Evolutionary conservation across 2,797 vertebrate species (phyloP).

Genomic region (Pipistrellus kuhlii): DNA sequence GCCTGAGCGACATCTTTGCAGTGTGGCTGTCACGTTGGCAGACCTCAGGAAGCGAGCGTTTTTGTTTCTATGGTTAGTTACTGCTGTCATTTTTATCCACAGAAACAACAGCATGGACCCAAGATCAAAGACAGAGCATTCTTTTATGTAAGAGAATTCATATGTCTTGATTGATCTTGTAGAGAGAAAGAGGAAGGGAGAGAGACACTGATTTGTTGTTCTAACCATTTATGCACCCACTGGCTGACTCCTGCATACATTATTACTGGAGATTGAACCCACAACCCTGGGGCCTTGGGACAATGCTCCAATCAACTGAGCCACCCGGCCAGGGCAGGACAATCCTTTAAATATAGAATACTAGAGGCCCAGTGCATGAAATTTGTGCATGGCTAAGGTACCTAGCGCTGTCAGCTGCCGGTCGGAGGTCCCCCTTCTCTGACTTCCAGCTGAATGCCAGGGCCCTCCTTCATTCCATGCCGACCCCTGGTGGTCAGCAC

Average conservation of each 20-base stretch:
- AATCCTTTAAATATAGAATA: neutral
- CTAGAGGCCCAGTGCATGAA: no score
- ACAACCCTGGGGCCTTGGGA: neutral
- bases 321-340: neutral
- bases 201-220: neutral
- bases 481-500: no score
- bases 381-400: no score
- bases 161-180: neutral
- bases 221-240: neutral
- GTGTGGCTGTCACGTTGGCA: neutral
- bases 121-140: neutral
- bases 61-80: neutral
- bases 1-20: rapidly evolving
- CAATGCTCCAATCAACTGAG: neutral
- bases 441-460: no score
- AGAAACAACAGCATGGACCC: neutral
- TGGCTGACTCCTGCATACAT: neutral
- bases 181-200: neutral
- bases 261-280: neutral
- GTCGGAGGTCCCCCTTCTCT: no score
- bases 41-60: neutral
- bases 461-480: no score
- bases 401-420: no score
- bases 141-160: neutral
- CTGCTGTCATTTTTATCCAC: neutral